phyloP scores from a whole-genome alignment of 2,888 invertebrate species.

The Nymphalis c-album region DNA sequence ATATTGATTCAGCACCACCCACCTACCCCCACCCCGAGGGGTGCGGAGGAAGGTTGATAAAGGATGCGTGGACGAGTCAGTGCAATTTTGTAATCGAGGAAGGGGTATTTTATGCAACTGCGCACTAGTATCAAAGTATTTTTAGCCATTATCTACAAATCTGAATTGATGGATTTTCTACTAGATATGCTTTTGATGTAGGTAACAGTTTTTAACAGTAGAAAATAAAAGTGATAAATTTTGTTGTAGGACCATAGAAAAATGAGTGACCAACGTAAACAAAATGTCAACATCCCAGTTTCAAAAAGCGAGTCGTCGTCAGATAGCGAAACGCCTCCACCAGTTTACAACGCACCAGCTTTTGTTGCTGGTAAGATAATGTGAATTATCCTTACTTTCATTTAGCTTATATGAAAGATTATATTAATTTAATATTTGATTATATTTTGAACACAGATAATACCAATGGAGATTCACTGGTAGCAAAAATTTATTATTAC shows the following conservation, averaged over 20 bases:
- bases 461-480: not conserved
- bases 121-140: not conserved
- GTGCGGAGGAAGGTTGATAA: not conserved
- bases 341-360: too few species aligned
- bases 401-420: too few species aligned
- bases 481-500: not conserved
- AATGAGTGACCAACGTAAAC: not conserved
- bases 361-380: too few species aligned
- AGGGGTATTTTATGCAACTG: not conserved
- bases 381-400: too few species aligned
- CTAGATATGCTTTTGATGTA: too few species aligned
- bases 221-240: not conserved
- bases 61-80: too few species aligned
- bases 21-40: too few species aligned
- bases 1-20: not conserved
- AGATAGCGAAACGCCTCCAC: not conserved
- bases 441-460: not conserved
- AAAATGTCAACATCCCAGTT: not conserved
- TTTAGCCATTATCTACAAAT: too few species aligned
- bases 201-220: too few species aligned
- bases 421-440: too few species aligned
- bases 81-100: not conserved
- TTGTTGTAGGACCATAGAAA: not conserved
- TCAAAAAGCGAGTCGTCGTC: not conserved
- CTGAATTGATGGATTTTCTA: too few species aligned